Evolutionary conservation across 2,797 vertebrate genomes (phyloP).

Genomic region (Falco cherrug): DNA sequence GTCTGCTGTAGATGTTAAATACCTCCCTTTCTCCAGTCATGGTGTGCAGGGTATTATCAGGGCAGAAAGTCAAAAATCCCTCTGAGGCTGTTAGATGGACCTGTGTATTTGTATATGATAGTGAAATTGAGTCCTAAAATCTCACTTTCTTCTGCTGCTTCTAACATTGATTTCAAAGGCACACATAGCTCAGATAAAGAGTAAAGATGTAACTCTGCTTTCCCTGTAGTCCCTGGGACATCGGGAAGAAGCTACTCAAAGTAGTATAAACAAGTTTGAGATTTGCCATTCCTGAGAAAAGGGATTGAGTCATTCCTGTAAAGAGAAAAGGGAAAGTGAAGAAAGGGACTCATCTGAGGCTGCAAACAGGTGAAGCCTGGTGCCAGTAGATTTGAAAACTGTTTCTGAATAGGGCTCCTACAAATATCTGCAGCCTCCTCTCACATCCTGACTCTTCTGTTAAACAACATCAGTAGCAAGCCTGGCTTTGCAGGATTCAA

Average conservation of each 20-base stretch:
- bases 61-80: constrained; percentile 4
- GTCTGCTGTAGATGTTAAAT: background rate
- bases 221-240: background rate
- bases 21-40: background rate
- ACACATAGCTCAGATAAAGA: background rate
- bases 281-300: background rate
- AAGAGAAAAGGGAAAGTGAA: background rate
- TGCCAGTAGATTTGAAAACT: background rate
- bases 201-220: background rate
- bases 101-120: constrained; percentile 21
- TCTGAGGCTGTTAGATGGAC: background rate
- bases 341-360: background rate
- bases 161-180: constrained; percentile 43
- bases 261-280: background rate
- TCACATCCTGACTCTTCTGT: background rate
- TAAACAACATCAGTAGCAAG: background rate
- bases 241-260: background rate
- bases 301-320: background rate
- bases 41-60: background rate
- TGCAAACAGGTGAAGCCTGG: background rate
- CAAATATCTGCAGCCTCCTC: background rate
- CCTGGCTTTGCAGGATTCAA: background rate
- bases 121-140: constrained; percentile 33
- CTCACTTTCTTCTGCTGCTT: background rate
- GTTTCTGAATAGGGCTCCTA: background rate